phyloP scores from a whole-genome alignment of 1,140 invertebrate species.

The Stegodyphus mimosarum region DNA sequence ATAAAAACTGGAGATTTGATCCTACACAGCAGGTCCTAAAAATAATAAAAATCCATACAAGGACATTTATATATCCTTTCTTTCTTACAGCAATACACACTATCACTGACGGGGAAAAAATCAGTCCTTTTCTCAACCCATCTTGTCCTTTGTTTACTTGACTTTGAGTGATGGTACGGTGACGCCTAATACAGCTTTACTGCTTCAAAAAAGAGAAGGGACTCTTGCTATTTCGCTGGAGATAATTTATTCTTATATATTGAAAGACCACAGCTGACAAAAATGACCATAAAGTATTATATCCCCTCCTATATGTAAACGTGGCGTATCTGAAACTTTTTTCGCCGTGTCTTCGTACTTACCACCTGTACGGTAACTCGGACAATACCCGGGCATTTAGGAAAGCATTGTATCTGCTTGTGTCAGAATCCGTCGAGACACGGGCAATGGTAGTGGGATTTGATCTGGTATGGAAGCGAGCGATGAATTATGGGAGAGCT shows the following conservation, averaged over 20 bases:
- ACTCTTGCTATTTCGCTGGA: conserved; percentile 11
- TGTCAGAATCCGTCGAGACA: neutral
- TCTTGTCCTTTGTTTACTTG: conserved; percentile 44
- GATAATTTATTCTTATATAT: conserved; percentile 55
- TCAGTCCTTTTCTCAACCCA: conserved; percentile 22
- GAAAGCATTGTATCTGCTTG: conserved; percentile 27
- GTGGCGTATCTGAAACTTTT: conserved; percentile 33
- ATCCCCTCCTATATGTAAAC: conserved; percentile 24
- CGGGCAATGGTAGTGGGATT: conserved; percentile 24
- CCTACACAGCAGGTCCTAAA: neutral
- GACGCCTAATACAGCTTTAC: conserved; percentile 2
- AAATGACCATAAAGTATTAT: conserved; percentile 58
- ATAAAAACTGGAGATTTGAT: conserved; percentile 19
- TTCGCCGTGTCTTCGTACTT: neutral
- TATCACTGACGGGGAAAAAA: neutral
- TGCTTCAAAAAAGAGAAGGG: neutral
- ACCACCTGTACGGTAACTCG: conserved; percentile 37
- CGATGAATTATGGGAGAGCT: conserved; percentile 29
- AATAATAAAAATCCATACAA: conserved; percentile 33
- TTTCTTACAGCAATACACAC: neutral
- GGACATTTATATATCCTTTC: conserved; percentile 11
- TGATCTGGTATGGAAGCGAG: conserved; percentile 29
- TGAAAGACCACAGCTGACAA: conserved; percentile 53
- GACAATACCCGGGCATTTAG: conserved; percentile 52
- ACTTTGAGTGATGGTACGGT: conserved; percentile 52